phyloP scores from a whole-genome alignment of 2,797 vertebrate species.

The Pseudomugil gertrudae region DNA sequence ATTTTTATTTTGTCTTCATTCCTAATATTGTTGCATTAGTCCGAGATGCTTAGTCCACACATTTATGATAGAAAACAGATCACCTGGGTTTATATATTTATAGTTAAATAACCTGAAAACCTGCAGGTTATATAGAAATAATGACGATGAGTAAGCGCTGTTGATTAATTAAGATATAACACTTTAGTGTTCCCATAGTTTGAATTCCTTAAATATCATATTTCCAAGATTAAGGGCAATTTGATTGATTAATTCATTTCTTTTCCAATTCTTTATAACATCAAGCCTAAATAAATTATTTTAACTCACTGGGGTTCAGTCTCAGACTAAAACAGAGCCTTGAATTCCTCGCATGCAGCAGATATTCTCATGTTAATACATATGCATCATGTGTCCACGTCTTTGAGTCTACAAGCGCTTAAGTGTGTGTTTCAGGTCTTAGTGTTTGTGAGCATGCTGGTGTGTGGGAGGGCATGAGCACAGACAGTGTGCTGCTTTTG shows the following conservation, averaged over 20 bases:
- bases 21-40: slow-evolving; percentile 46
- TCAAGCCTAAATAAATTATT: slow-evolving; percentile 3
- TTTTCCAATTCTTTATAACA: slow-evolving; percentile 15
- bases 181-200: slow-evolving; percentile 12
- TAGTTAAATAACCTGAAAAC: slow-evolving; percentile 30
- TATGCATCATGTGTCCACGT: slow-evolving; percentile 1
- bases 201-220: slow-evolving; percentile 20
- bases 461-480: slow-evolving; percentile 51
- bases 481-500: slow-evolving; percentile 56
- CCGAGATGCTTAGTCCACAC: slow-evolving; percentile 29
- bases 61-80: slow-evolving; percentile 43
- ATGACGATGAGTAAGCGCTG: slow-evolving; percentile 32
- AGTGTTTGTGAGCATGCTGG: slow-evolving; percentile 34
- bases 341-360: not conserved
- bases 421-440: slow-evolving; percentile 36
- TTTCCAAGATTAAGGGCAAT: slow-evolving; percentile 8
- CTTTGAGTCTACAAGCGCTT: slow-evolving; percentile 9
- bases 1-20: slow-evolving; percentile 45
- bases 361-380: slow-evolving; percentile 5
- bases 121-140: slow-evolving; percentile 32
- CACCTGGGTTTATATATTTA: slow-evolving; percentile 17
- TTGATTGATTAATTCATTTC: slow-evolving; percentile 1
- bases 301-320: slow-evolving; percentile 3
- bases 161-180: slow-evolving; percentile 25
- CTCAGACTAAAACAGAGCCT: slow-evolving; percentile 4